phyloP scores from a whole-genome alignment of 1,140 invertebrate genomes.

The Harlomillsia oculata region DNA sequence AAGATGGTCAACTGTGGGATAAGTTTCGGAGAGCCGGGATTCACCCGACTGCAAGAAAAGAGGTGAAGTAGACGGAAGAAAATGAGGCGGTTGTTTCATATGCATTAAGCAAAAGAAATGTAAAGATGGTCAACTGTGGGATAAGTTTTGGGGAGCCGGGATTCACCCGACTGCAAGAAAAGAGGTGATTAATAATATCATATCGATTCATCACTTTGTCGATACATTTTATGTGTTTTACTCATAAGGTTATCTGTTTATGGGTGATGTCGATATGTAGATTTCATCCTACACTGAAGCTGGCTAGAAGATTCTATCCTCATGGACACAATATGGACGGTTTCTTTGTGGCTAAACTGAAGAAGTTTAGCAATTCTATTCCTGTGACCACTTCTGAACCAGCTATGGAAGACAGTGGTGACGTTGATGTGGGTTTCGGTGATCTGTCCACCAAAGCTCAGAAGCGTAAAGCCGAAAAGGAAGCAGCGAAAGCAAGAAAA shows the following conservation, averaged over 20 bases:
- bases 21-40: constrained; percentile 92
- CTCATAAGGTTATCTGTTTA: neutral
- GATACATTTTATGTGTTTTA: neutral
- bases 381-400: constrained; percentile 35
- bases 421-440: constrained; percentile 22
- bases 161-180: constrained; percentile 74
- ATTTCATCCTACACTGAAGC: constrained; percentile 85
- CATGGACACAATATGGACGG: constrained; percentile 99
- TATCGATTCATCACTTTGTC: no score
- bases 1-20: constrained; percentile 87
- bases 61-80: constrained; percentile 75
- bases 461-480: neutral
- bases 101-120: constrained; percentile 80
- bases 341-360: constrained; percentile 97
- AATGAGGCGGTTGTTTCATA: constrained; percentile 97
- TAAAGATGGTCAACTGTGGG: constrained; percentile 86
- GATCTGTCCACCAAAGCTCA: neutral
- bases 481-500: neutral
- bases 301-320: constrained; percentile 87
- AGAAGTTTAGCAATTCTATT: constrained; percentile 86
- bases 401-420: constrained; percentile 19
- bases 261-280: no score
- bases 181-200: no score
- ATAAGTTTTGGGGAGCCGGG: constrained; percentile 93
- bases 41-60: constrained; percentile 69